phyloP scores from a whole-genome alignment of 2,113 vertebrate genomes.

The Neoarius graeffei region DNA sequence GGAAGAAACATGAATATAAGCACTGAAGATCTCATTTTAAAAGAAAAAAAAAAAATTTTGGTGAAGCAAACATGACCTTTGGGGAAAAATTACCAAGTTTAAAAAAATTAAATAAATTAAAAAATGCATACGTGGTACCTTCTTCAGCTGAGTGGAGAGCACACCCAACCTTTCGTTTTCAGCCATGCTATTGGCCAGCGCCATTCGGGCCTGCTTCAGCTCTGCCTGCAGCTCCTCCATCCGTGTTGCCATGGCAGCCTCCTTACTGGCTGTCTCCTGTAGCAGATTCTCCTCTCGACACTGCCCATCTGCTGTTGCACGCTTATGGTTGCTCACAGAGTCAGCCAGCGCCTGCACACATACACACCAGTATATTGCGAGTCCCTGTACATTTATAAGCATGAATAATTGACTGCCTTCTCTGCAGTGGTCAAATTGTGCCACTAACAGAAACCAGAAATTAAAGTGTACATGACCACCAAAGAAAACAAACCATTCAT shows the following conservation, averaged over 20 bases:
- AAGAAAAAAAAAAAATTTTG: no score
- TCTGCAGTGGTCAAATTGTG: neutral
- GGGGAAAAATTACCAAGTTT: neutral
- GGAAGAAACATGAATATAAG: neutral
- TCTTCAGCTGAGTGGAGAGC: constrained; percentile 72
- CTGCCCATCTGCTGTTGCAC: constrained; percentile 80
- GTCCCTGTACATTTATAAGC: neutral
- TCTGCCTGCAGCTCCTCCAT: constrained; percentile 78
- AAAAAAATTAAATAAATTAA: no score
- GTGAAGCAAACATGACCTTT: neutral
- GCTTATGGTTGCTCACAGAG: constrained; percentile 78
- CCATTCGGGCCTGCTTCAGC: constrained; percentile 71
- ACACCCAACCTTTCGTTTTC: constrained; percentile 74
- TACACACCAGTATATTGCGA: constrained; percentile 16
- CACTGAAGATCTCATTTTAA: neutral
- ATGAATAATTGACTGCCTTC: neutral
- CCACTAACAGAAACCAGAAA: neutral
- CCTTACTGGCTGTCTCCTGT: constrained; percentile 78
- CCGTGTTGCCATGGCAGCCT: constrained; percentile 76
- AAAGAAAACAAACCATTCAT: constrained; percentile 8
- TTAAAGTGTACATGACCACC: neutral
- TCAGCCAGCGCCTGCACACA: constrained; percentile 78
- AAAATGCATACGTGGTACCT: constrained; percentile 63
- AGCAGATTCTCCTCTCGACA: constrained; percentile 78
- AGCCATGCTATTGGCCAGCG: constrained; percentile 68